Percentiles rank a stretch among this genome's conserved stretches.
Conservation (phyloP, 2,888 invertebrate species). For the Herminia tarsipennalis region DNA sequence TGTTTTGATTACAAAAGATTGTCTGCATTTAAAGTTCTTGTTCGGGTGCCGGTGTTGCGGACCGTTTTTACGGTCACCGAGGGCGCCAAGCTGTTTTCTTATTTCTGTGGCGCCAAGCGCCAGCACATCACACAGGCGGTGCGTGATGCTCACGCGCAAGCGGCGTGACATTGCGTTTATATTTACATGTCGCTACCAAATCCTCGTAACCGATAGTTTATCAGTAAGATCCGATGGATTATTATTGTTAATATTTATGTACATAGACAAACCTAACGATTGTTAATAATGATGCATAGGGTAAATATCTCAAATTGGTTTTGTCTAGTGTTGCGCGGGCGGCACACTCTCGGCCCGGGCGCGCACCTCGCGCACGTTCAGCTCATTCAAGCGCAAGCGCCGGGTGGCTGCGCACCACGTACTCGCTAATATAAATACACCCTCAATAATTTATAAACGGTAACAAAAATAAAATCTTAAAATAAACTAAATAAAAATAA, state of each 20-base stretch:
- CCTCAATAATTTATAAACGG: constrained; percentile 44
- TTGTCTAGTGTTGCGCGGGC: constrained; percentile 50
- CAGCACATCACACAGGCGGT: constrained; percentile 59
- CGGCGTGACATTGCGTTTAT: constrained; percentile 69
- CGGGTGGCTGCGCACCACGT: constrained; percentile 63
- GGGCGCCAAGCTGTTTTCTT: too few species aligned
- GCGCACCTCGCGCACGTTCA: constrained; percentile 56
- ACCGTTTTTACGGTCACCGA: constrained; percentile 34
- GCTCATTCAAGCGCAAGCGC: constrained; percentile 63
- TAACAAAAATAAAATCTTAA: constrained; percentile 28
- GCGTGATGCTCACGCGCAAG: constrained; percentile 72
- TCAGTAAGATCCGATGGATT: constrained; percentile 60
- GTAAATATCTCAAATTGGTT: constrained; percentile 68
- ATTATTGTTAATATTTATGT: constrained; percentile 64
- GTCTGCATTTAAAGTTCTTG: constrained; percentile 36
- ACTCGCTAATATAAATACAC: constrained; percentile 47
- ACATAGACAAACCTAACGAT: constrained; percentile 65
- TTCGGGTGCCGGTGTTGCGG: constrained; percentile 33
- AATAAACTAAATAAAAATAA: constrained; percentile 30
- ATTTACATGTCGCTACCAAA: constrained; percentile 56
- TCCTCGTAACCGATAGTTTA: constrained; percentile 57
- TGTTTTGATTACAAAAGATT: constrained; percentile 39
- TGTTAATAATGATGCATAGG: constrained; percentile 49
- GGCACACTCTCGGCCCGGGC: constrained; percentile 45
- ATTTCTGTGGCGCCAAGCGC: constrained; percentile 74